Base-by-base conservation (phyloP, 2,888 invertebrate genomes). In the Phrixothrix hirtus region DNA sequence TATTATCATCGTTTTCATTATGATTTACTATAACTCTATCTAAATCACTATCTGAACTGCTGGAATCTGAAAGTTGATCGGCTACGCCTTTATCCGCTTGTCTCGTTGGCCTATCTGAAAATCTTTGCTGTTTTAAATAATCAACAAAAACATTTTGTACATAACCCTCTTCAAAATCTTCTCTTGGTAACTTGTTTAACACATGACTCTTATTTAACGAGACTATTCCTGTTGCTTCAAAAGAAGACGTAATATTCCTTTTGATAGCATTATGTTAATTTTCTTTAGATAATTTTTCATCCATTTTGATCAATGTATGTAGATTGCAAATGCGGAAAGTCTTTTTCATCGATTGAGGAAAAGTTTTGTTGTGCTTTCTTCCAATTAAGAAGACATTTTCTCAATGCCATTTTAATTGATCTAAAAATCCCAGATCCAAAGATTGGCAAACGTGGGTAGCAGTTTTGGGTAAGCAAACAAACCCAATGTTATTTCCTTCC, bases 391-490 rank as follows among this genome's bases (percentile, higher is more conserved):
- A 26, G 39, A 27, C 29, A 13, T n/a, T 13, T 7, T 29, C 61
- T 46, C 68, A 66, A 69, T 1, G 49, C 50, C 30, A 26, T 48
- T 52, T 69, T 66, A 43, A 65, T 46, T 6, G 66, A 60, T 6
- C 59, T 31, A 66, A 68, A 34, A 57, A 62, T 5, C 62, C 62
- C 1, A 68, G 65, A 57, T 66, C 67, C 10, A 39, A 9, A 68
- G 38, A 17, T 38, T 38, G 47, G 7, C 36, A 38, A 10, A 66
- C 45, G 11, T 71, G 67, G 0, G 66, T 69, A 1, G 57, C 50
- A 55, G 70, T 68, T 17, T 36, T 61, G 4, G 68, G 69, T 9
- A 70, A 48, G 17, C 57, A 64, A 11, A 69, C 54, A 46, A 71
- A 36, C 61, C 41, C 51, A 66, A 69, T 17, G 32, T 50, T 30